Evolutionary conservation across 2,113 vertebrate species (phyloP), one percentile per base, ranked within the genome.

Genomic region (Sinocyclocheilus anophthalmus): DNA sequence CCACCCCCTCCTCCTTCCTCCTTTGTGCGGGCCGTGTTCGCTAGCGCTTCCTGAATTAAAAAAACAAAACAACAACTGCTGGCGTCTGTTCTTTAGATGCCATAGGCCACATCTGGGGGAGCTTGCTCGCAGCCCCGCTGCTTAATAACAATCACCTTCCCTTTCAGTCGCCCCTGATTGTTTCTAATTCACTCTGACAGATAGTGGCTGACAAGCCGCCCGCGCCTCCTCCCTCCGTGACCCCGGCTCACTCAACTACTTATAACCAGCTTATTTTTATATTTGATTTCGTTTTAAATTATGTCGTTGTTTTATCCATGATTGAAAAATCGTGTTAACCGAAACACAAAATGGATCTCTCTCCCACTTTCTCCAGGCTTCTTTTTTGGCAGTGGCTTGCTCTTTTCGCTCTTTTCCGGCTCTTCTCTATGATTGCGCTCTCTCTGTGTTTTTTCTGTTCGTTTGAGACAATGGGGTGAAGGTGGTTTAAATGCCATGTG

Each of bases 261-360:
- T 99, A 99, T 96, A 99, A 99, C 96, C 97, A n/a, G n/a, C n/a
- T 99, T 98, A 99, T 99, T 99, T 99, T 98, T 99, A 99, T 99
- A 99, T 98, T 99, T 99, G 98, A 99, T 99, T 98, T 97, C 96
- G 96, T 87, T 88, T 97, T 97, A 97, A 97, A 98, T 99, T 99
- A 97, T 97, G 97, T n/a, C n/a, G n/a, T n/a, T 98, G 96, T 96
- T 97, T 97, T 96, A 96, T 93, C 95, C 94, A 94, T 96, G 97
- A 98, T 99, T n/a, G n/a, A n/a, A 96, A 98, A 99, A 98, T 97
- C 89, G 95, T 94, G 94, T 96, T 96, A 97, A 89, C 96, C 95
- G 94, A 95, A 96, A 96, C 94, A 95, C 94, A 96, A 93, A 96
- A 95, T 95, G 95, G 95, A 96, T 95, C 93, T 93, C 95, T 87